phyloP scores from a whole-genome alignment of 2,888 invertebrate genomes.

The Drosophila tripunctata region DNA sequence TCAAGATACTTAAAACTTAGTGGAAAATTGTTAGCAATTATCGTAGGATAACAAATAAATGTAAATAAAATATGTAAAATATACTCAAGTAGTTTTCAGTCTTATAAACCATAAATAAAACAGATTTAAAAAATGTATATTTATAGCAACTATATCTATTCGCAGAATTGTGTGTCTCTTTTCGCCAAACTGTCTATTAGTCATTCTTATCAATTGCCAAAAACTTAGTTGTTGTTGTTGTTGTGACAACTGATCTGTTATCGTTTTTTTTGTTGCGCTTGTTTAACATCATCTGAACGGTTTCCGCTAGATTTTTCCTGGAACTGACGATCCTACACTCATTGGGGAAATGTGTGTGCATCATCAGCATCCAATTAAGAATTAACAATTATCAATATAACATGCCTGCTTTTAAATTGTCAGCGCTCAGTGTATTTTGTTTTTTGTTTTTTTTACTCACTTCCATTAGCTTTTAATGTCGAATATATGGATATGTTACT shows the following conservation, averaged over 20 bases:
- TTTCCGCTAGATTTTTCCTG: conserved; percentile 21
- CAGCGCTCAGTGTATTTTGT: too few species aligned
- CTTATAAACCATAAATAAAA: too few species aligned
- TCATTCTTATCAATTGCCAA: conserved; percentile 34
- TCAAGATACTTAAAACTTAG: too few species aligned
- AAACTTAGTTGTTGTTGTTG: conserved; percentile 1
- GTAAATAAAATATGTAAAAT: too few species aligned
- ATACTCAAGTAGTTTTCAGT: too few species aligned
- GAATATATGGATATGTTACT: conserved; percentile 2
- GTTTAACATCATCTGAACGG: conserved; percentile 29
- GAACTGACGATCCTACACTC: conserved; percentile 17
- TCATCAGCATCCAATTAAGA: conserved; percentile 8
- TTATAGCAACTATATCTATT: not conserved
- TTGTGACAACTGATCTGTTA: conserved; percentile 38
- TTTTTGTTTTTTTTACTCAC: not conserved
- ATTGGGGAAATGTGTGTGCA: not conserved
- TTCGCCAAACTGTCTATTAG: not conserved
- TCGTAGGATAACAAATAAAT: too few species aligned
- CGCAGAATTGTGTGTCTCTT: not conserved
- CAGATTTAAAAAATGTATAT: too few species aligned
- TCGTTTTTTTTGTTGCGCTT: conserved; percentile 14
- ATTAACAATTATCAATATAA: conserved; percentile 10
- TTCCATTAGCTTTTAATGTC: conserved; percentile 13
- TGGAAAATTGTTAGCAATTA: too few species aligned
- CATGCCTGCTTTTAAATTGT: too few species aligned